Conservation (phyloP, 35 echinoderm and acorn worm genomes). For the Ophioderma brevispina region DNA sequence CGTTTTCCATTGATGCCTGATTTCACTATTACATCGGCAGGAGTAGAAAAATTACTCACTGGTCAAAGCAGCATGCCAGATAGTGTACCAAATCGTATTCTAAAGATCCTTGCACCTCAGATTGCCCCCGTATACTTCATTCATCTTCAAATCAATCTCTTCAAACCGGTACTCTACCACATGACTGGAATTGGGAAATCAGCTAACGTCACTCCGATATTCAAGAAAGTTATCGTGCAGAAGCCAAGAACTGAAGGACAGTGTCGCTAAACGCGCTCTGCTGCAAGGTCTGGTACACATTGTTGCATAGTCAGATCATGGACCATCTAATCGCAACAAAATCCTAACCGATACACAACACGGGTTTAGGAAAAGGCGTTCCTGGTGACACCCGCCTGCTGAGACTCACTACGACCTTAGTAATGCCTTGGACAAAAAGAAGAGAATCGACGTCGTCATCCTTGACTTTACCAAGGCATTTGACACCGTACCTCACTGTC, state of each 20-base stretch:
- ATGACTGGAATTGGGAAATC: slow-evolving; percentile 17
- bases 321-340: no score
- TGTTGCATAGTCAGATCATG: slow-evolving; percentile 36
- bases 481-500: no score
- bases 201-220: slow-evolving; percentile 30
- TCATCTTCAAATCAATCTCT: slow-evolving; percentile 41
- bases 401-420: no score
- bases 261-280: slow-evolving; percentile 40
- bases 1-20: not conserved
- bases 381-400: no score
- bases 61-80: not conserved
- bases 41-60: slow-evolving; percentile 17
- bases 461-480: no score
- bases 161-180: no score
- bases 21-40: slow-evolving; percentile 9
- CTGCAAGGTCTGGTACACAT: slow-evolving; percentile 35
- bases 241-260: slow-evolving; percentile 38
- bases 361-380: no score
- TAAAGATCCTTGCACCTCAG: no score
- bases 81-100: slow-evolving; percentile 37
- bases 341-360: no score
- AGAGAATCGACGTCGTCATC: no score
- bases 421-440: no score
- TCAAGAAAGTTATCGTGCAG: slow-evolving; percentile 34
- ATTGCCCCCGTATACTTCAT: not conserved